Evolutionary conservation across 2,797 vertebrate genomes (phyloP), one percentile per base, ranked within the genome.

Genomic region (Microhierax caerulescens): DNA sequence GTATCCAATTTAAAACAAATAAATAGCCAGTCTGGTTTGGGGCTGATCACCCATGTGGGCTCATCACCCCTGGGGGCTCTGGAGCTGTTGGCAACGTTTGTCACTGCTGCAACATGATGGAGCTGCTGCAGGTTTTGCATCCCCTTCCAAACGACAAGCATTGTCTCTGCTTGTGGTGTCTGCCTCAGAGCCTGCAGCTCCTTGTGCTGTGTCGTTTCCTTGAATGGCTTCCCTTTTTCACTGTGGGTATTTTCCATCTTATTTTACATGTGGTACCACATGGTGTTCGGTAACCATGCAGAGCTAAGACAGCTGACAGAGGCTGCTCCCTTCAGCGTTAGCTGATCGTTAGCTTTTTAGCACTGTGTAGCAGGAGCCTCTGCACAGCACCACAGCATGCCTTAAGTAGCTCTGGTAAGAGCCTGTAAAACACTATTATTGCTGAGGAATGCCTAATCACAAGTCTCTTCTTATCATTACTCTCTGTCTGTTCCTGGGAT

Each of bases 401-500:
- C 54, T 73, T 21, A 13, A 68, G 76, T 2, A 78, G 79, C 61
- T 86, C 85, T 90, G 79, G 45, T 65, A 84, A 34, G 84, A 85
- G 53, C 53, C 50, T 81, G 61, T 65, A 17, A 72, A 93, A 60
- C 61, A 21, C 45, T 68, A 28, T 41, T 90, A 27, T 4, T 86
- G 85, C 57, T 92, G 73, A 70, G 64, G 65, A 94, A 57, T 65
- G 30, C 74, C 53, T 70, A 75, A 5, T 92, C 72, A 84, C 0
- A 1, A 61, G 32, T 68, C 65, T 72, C 37, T 30, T 88, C 65
- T 85, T 59, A 64, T 43, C 79, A 17, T 93, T 90, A 59, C 69
- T 91, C 50, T 59, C 37, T 70, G 6, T 56, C 43, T 92, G 74
- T 92, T 74, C 63, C 74, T 61, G 57, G 80, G 73, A 93, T 88